phyloP scores from a whole-genome alignment of 37 sponge, comb jelly and placozoan genomes.

The Cliona cf. orientalis region DNA sequence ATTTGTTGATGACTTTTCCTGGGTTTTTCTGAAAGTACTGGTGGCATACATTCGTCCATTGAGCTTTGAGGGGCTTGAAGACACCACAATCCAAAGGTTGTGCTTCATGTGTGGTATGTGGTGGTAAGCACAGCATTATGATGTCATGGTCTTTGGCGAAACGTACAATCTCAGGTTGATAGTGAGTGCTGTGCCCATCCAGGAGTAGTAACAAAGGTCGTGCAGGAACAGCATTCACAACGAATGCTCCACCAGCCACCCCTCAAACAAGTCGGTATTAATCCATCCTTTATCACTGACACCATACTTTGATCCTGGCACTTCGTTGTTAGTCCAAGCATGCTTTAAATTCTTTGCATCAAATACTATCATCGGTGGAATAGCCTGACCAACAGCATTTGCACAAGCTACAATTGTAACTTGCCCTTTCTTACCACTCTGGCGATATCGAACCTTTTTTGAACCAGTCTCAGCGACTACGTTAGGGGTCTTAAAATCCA shows the following conservation, averaged over 20 bases:
- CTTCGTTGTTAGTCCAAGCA: slow-evolving; percentile 38
- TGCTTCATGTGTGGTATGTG: slow-evolving; percentile 55
- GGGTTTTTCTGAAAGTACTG: slow-evolving; percentile 22
- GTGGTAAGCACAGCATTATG: slow-evolving; percentile 64
- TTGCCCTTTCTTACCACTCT: slow-evolving; percentile 41
- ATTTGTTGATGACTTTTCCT: slow-evolving; percentile 26
- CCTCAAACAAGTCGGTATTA: slow-evolving; percentile 51
- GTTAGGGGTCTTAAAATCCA: slow-evolving; percentile 37
- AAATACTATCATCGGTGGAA: slow-evolving; percentile 53
- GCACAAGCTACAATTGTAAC: slow-evolving; percentile 52
- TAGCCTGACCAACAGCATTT: slow-evolving; percentile 54
- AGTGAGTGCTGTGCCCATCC: slow-evolving; percentile 68
- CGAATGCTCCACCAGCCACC: slow-evolving; percentile 56
- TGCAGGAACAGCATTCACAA: slow-evolving; percentile 47
- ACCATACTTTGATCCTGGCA: slow-evolving; percentile 60
- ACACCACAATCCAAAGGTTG: slow-evolving; percentile 66
- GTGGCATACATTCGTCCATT: slow-evolving; percentile 54
- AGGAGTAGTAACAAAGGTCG: slow-evolving; percentile 57
- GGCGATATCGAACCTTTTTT: slow-evolving; percentile 19
- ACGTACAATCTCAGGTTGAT: slow-evolving; percentile 28
- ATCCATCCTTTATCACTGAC: slow-evolving; percentile 67
- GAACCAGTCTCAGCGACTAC: slow-evolving; percentile 22
- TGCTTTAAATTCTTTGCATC: slow-evolving; percentile 39
- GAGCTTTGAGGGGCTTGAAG: slow-evolving; percentile 42
- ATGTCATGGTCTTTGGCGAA: slow-evolving; percentile 25